phyloP scores from a whole-genome alignment of 2,888 invertebrate species.

The Nomada ferruginata region DNA sequence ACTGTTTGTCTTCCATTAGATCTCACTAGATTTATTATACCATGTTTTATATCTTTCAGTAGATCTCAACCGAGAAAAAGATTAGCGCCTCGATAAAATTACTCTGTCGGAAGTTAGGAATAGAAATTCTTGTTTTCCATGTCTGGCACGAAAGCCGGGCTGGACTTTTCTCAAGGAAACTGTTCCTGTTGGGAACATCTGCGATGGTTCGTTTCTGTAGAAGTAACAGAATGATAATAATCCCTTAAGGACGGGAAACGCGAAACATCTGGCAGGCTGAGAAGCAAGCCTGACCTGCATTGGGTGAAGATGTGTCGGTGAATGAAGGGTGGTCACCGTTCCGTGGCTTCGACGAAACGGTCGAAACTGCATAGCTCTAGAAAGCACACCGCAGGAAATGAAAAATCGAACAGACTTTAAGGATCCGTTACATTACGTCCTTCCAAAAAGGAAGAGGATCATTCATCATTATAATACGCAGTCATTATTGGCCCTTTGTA shows the following conservation, averaged over 20 bases:
- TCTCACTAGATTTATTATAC: no score
- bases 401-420: conserved; percentile 37
- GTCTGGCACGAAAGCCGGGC: no score
- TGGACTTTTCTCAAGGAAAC: background rate
- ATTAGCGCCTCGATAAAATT: no score
- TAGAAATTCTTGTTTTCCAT: no score
- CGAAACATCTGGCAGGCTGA: conserved; percentile 21
- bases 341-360: conserved; percentile 31
- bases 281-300: conserved; percentile 18
- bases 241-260: background rate
- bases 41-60: no score
- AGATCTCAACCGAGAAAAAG: no score
- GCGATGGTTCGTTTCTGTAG: background rate
- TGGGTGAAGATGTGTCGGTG: conserved; percentile 11
- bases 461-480: conserved; percentile 1
- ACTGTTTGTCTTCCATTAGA: no score
- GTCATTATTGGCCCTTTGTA: background rate
- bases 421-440: background rate
- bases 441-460: conserved; percentile 17
- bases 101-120: no score
- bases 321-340: conserved; percentile 29
- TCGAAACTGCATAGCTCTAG: background rate
- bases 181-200: background rate
- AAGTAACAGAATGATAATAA: background rate
- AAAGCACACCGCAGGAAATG: conserved; percentile 31